Evolutionary conservation across 2,888 invertebrate species (phyloP).

Genomic region (Coelinius sp.): DNA sequence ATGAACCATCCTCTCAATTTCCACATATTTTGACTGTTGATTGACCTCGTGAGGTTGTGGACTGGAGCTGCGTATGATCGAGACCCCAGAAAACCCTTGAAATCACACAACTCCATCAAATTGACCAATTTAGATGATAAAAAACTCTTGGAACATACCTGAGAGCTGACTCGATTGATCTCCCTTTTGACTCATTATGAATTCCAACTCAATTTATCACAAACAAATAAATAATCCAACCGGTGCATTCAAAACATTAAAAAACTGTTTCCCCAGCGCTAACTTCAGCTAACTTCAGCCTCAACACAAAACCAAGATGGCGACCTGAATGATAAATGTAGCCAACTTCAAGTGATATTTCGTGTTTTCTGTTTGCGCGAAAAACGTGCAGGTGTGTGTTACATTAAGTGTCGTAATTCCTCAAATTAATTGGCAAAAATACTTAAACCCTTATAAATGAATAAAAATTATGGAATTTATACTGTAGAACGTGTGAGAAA

Average conservation of each 20-base stretch:
- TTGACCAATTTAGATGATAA: neutral
- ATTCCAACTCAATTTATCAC: neutral
- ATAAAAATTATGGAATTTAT: neutral
- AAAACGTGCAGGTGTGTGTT: conserved; percentile 24
- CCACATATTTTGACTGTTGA: neutral
- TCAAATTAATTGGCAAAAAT: neutral
- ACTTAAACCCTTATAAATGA: neutral
- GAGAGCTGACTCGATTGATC: conserved; percentile 53
- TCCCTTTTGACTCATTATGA: conserved; percentile 29
- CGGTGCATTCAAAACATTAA: neutral
- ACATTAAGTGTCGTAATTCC: neutral
- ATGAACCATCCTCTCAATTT: conserved; percentile 32
- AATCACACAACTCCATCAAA: conserved; percentile 7
- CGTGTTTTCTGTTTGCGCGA: conserved; percentile 21
- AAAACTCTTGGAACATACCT: conserved; percentile 46
- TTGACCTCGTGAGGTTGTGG: conserved; percentile 25
- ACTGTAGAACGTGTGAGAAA: neutral
- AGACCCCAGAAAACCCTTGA: conserved; percentile 59
- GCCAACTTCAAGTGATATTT: conserved; percentile 14
- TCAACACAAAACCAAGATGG: conserved; percentile 6
- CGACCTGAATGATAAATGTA: neutral
- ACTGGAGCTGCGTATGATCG: conserved; percentile 57
- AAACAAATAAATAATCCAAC: neutral
- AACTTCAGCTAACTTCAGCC: too few relatives aligned
- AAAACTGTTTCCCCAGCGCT: too few relatives aligned